phyloP scores from a whole-genome alignment of 2,113 vertebrate species.

The Athene noctua region DNA sequence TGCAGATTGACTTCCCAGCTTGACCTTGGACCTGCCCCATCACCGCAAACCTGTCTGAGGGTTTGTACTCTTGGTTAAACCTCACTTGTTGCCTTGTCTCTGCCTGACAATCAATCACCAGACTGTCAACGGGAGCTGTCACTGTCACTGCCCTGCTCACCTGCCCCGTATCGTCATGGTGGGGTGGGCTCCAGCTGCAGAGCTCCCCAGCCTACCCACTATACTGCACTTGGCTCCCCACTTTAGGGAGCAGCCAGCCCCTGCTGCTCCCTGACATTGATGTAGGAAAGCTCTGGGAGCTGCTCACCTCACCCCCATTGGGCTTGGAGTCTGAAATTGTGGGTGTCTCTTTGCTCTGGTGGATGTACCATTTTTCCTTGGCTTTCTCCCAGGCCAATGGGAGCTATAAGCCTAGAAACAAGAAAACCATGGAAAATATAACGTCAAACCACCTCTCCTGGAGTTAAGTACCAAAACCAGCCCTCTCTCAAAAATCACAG shows the following conservation, averaged over 20 bases:
- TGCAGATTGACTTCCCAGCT: neutral
- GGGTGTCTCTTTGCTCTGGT: neutral
- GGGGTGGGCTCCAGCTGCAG: neutral
- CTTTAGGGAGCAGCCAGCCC: neutral
- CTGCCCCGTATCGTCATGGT: neutral
- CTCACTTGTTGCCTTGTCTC: neutral
- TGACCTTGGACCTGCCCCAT: neutral
- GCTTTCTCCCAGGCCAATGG: neutral
- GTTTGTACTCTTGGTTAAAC: neutral
- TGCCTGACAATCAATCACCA: neutral
- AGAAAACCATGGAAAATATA: neutral
- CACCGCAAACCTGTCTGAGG: neutral
- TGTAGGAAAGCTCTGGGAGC: neutral
- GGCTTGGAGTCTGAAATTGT: neutral
- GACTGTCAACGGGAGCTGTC: neutral
- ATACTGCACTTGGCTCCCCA: neutral
- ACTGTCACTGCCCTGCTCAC: neutral
- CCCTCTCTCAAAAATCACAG: neutral
- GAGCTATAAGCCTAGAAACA: neutral
- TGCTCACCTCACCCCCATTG: neutral
- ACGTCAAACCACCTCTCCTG: neutral
- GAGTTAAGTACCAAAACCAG: neutral
- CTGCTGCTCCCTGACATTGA: neutral
- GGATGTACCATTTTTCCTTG: neutral
- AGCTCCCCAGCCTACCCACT: neutral